phyloP scores from a whole-genome alignment of 2,113 vertebrate species.

The Collichthys lucidus region DNA sequence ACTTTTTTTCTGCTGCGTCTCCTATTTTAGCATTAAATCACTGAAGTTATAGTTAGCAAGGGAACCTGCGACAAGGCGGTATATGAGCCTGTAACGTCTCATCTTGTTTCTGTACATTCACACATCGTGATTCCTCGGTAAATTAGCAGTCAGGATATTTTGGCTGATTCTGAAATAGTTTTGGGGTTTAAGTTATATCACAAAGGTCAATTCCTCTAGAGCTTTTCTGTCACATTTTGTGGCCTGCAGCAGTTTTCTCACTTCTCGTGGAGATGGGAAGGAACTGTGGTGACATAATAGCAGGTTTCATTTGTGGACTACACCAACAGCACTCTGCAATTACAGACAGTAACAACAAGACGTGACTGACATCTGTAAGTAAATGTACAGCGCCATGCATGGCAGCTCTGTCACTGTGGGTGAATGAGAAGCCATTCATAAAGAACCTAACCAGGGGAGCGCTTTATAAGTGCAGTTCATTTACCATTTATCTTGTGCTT shows the following conservation, averaged over 20 bases:
- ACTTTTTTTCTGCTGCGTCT: conserved; percentile 15
- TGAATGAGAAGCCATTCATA: neutral
- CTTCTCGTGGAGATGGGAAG: no score
- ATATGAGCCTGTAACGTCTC: neutral
- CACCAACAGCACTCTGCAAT: neutral
- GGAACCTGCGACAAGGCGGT: conserved; percentile 9
- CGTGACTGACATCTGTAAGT: neutral
- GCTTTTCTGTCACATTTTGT: neutral
- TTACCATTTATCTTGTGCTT: neutral
- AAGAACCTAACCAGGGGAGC: neutral
- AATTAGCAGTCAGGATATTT: neutral
- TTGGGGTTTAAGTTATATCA: neutral
- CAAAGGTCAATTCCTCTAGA: neutral
- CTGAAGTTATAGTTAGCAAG: conserved; percentile 19
- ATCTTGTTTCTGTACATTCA: neutral
- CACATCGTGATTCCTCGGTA: neutral
- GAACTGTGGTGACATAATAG: neutral
- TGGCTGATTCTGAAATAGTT: neutral
- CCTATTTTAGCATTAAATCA: conserved; percentile 33
- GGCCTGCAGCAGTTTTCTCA: neutral
- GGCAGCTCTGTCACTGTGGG: no score
- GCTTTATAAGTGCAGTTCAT: no score
- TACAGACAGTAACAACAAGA: neutral
- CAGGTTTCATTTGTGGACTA: neutral
- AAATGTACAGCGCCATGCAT: no score